Evolutionary conservation across 2,113 vertebrate genomes (phyloP).

Genomic region (Lophochroa leadbeateri): DNA sequence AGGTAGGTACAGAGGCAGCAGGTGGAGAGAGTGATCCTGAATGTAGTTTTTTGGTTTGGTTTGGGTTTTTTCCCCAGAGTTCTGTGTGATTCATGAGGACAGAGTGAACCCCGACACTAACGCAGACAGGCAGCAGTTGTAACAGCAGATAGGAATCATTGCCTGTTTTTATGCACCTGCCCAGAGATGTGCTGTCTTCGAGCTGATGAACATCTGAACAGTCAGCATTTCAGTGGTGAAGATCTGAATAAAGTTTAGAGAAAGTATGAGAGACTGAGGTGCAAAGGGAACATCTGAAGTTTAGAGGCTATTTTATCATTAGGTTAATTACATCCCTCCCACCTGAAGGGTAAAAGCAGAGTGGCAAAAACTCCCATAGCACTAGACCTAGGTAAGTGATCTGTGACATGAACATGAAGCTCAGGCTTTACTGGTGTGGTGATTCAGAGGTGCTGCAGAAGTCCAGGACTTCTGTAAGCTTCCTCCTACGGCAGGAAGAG

Average conservation of each 20-base stretch:
- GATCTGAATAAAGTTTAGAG: background rate
- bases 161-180: background rate
- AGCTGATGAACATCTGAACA: background rate
- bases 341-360: background rate
- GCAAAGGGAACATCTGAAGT: background rate
- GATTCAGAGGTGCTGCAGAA: background rate
- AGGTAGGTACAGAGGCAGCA: background rate
- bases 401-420: rapidly evolving
- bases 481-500: background rate
- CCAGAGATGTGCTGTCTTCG: background rate
- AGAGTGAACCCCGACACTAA: background rate
- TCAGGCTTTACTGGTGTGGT: background rate
- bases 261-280: background rate
- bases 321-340: background rate
- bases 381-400: background rate
- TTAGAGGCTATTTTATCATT: background rate
- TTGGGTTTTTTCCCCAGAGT: background rate
- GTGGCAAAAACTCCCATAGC: background rate
- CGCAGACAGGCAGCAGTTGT: background rate
- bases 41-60: background rate
- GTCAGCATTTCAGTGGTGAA: background rate
- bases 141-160: background rate
- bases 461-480: background rate
- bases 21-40: background rate
- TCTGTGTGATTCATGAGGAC: background rate